Evolutionary conservation across 2,797 vertebrate species (phyloP).

Genomic region (Apogon talboti): DNA sequence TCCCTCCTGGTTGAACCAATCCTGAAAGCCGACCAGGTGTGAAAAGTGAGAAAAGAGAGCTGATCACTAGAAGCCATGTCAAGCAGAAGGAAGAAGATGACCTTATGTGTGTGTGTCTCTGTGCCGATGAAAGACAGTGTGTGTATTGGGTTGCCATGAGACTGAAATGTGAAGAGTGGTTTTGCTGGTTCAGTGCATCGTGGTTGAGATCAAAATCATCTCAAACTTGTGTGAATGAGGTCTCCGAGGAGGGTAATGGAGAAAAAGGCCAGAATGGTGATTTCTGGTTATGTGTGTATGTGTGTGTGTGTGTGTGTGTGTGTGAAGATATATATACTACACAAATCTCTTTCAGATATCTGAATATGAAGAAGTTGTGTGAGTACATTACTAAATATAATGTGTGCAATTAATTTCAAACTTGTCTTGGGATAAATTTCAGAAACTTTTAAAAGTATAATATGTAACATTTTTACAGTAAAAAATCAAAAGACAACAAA

Average conservation of each 20-base stretch:
- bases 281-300: constrained; percentile 26
- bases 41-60: constrained; percentile 42
- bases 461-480: no score
- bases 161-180: constrained; percentile 60
- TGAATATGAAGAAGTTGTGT: no score
- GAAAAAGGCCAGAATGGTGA: constrained; percentile 48
- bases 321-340: constrained; percentile 9
- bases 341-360: neutral
- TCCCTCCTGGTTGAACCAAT: constrained; percentile 58
- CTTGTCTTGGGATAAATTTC: no score
- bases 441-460: no score
- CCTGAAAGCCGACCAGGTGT: constrained; percentile 58
- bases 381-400: no score
- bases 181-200: constrained; percentile 75
- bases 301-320: constrained; percentile 13
- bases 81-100: constrained; percentile 42
- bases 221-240: constrained; percentile 70
- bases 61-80: constrained; percentile 53
- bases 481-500: no score
- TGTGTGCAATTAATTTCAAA: no score
- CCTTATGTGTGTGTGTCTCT: constrained; percentile 4
- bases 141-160: constrained; percentile 26
- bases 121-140: constrained; percentile 4
- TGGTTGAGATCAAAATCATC: constrained; percentile 73
- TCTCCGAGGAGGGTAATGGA: constrained; percentile 68